Conservation (phyloP, 2,113 vertebrate genomes). For the Struthio camelus region DNA sequence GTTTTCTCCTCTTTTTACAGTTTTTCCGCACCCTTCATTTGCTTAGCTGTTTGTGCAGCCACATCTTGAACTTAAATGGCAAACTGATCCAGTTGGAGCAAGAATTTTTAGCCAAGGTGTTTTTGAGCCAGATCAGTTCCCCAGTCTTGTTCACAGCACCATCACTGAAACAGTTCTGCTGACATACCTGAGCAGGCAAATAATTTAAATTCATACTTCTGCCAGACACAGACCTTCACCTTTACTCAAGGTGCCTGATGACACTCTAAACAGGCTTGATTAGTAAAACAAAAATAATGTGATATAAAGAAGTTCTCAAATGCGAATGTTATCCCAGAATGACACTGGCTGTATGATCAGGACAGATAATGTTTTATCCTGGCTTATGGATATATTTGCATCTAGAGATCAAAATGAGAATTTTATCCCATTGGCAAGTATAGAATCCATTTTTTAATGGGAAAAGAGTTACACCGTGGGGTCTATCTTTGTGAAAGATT, state of each 20-base stretch:
- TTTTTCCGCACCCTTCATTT: not conserved
- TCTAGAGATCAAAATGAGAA: conserved; percentile 64
- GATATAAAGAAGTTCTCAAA: conserved; percentile 24
- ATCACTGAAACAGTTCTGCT: not conserved
- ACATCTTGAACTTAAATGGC: not conserved
- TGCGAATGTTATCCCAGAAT: conserved; percentile 36
- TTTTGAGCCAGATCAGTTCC: not conserved
- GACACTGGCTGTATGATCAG: conserved; percentile 21
- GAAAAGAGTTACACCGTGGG: not conserved
- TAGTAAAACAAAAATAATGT: conserved; percentile 43
- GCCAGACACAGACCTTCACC: conserved; percentile 29
- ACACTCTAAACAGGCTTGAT: conserved; percentile 54
- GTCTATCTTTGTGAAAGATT: conserved; percentile 19
- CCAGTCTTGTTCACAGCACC: not conserved
- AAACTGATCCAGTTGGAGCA: not conserved
- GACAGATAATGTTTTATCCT: conserved; percentile 52
- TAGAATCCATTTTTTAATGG: conserved; percentile 40
- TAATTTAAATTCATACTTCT: not conserved
- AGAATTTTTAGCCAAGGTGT: not conserved
- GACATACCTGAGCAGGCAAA: not conserved
- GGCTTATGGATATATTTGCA: conserved; percentile 53
- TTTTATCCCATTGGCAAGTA: conserved; percentile 58
- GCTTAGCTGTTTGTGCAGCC: not conserved
- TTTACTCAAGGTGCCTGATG: conserved; percentile 61
- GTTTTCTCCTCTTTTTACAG: not conserved